Conservation (phyloP, 2,797 vertebrate species). For the Aphelocoma californica region DNA sequence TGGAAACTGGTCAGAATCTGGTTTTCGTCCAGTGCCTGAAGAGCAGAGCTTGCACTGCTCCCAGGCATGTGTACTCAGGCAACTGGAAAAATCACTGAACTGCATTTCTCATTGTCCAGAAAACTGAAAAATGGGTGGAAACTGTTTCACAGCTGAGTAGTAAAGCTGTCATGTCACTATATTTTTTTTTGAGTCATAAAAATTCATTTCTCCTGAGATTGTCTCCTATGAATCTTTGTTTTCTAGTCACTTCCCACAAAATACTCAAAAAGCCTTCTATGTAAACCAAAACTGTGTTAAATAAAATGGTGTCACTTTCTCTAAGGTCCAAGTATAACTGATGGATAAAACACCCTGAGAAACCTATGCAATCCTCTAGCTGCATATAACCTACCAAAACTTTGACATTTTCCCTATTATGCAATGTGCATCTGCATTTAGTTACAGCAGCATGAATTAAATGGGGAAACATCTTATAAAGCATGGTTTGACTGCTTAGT, state of each 20-base stretch:
- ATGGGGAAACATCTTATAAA: neutral
- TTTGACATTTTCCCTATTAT: neutral
- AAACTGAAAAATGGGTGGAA: neutral
- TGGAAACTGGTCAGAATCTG: neutral
- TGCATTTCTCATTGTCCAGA: neutral
- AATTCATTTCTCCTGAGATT: neutral
- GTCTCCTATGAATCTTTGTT: neutral
- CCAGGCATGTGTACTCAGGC: neutral
- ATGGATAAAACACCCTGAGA: neutral
- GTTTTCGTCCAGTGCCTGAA: neutral
- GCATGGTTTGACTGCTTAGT: neutral
- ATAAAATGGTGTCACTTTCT: neutral
- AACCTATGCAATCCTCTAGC: neutral
- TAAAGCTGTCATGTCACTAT: neutral
- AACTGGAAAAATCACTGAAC: slow-evolving; percentile 9
- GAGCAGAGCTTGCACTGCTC: neutral
- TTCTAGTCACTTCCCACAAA: neutral
- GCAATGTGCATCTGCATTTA: neutral
- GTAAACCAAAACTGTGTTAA: neutral
- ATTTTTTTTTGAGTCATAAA: neutral
- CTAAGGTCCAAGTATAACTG: neutral
- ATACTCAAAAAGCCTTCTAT: neutral
- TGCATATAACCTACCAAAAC: neutral
- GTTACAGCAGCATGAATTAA: slow-evolving; percentile 1
- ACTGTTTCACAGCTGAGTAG: neutral